Base-by-base conservation (phyloP, 2,888 invertebrate species). In the Rhagophthalmus giganteus region DNA sequence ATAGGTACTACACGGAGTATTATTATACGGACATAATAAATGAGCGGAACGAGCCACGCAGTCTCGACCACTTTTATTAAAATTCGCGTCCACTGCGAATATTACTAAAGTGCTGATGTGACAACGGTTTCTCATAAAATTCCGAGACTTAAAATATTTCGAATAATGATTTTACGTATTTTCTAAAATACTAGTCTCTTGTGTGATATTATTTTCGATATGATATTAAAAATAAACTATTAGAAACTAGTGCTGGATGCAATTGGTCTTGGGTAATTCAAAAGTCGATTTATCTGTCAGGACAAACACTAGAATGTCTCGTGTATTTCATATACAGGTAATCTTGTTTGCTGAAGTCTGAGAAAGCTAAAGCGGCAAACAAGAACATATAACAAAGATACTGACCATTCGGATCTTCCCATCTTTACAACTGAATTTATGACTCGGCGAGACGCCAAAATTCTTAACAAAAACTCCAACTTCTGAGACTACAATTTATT, bases 51-150 rank as follows among this genome's bases (percentile, higher is more conserved):
- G 57, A 39, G 51, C 40, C 41, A 52, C 48, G 55, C 42, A 49
- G 41, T 57, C 49, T 47, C 46, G 57, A 62, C 62, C 60, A 59
- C 58, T 64, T 65, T 65, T 66, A 65, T 65, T 64, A 64, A 64
- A 65, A 64, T 63, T 64, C 59, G 60, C 57, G 59, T 59, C 58
- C 59, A 60, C 56, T 58, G 57, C 55, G 57, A 55, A 46, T 57
- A 60, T 57, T 57, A 50, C 51, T 44, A 55, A 55, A 58, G 59
- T 63, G 67, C 64, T 67, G 65, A 67, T 64, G 67, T 60, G 64
- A 65, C 62, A 65, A 65, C 59, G 61, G 60, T 59, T 53, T 60
- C 55, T 64, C 65, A 59, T 65, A 65, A 65, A 67, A 65, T 58
- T 58, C 33, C 37, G 27, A 34, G 31, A 35, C 31, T 27, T 39